phyloP scores from a whole-genome alignment of 2,113 vertebrate species.

The Neolamprologus falcicula region DNA sequence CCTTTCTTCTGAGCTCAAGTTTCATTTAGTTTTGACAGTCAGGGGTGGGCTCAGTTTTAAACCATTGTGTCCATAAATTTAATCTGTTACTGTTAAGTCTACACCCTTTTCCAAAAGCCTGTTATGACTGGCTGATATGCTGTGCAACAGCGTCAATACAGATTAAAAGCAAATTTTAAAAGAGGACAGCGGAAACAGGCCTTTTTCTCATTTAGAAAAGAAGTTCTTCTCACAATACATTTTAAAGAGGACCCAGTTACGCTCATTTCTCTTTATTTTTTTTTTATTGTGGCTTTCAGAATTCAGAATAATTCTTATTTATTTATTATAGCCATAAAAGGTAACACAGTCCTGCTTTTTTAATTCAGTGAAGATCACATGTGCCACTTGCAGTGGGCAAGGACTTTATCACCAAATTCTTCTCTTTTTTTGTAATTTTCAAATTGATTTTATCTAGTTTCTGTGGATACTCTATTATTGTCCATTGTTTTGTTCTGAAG shows the following conservation, averaged over 20 bases:
- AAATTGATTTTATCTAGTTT: not conserved
- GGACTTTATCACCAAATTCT: not conserved
- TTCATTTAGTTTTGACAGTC: conserved; percentile 46
- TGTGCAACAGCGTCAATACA: conserved; percentile 5
- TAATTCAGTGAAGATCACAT: not conserved
- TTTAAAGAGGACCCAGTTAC: not conserved
- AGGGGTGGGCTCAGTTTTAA: conserved; percentile 24
- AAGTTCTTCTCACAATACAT: not conserved
- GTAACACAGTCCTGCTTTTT: not conserved
- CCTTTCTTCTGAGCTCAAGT: conserved; percentile 18
- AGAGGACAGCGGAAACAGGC: not conserved
- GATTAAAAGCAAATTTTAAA: conserved; percentile 22
- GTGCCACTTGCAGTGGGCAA: not conserved
- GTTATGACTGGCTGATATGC: conserved; percentile 41
- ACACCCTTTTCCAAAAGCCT: conserved; percentile 29
- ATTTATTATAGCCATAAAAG: not conserved
- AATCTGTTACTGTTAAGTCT: conserved; percentile 50
- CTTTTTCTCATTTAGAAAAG: not conserved
- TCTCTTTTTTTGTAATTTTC: not conserved
- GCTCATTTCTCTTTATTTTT: not conserved
- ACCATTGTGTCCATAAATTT: conserved; percentile 41
- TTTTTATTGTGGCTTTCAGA: not conserved
- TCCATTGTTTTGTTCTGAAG: not conserved
- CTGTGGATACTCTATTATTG: not conserved
- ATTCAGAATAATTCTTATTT: not conserved